Percentiles rank a stretch among this genome's conserved stretches.
Evolutionary conservation across 2,888 invertebrate genomes (phyloP).

Genomic region (Melangyna quadrimaculata): DNA sequence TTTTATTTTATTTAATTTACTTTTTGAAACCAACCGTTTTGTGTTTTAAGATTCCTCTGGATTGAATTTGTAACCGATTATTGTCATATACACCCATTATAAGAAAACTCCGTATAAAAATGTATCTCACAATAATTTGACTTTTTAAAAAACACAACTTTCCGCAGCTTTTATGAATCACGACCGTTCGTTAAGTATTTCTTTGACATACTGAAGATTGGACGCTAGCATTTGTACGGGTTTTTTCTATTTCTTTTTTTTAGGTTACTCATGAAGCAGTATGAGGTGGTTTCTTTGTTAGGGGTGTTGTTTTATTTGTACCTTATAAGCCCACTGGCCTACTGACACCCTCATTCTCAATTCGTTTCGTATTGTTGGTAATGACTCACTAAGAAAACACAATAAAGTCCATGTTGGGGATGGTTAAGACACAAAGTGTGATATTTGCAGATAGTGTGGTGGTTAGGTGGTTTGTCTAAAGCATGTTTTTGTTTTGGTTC

Average conservation of each 20-base stretch:
- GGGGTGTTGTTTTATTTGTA: slow-evolving; percentile 21
- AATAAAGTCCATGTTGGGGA: slow-evolving; percentile 11
- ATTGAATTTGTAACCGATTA: slow-evolving; percentile 77
- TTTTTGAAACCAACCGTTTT: slow-evolving; percentile 76
- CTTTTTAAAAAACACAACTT: background rate
- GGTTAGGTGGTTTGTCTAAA: background rate
- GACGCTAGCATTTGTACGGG: slow-evolving; percentile 59
- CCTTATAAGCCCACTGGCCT: slow-evolving; percentile 48
- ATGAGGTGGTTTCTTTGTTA: slow-evolving; percentile 12
- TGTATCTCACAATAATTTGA: background rate
- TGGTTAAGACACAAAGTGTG: slow-evolving; percentile 18
- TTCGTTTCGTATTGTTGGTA: slow-evolving; percentile 16
- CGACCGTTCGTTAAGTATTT: slow-evolving; percentile 41
- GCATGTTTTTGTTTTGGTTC: slow-evolving; percentile 59
- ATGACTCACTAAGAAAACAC: slow-evolving; percentile 58
- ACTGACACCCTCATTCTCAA: slow-evolving; percentile 46
- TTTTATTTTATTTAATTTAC: background rate
- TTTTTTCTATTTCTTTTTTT: slow-evolving; percentile 27
- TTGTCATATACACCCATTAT: slow-evolving; percentile 78
- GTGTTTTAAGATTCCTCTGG: slow-evolving; percentile 77
- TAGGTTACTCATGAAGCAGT: slow-evolving; percentile 11
- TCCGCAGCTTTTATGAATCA: background rate
- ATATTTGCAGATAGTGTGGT: background rate
- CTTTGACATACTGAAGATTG: slow-evolving; percentile 48
- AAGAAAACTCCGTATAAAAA: background rate